Conservation (phyloP, 2,113 vertebrate genomes). For the Barbus barbus region DNA sequence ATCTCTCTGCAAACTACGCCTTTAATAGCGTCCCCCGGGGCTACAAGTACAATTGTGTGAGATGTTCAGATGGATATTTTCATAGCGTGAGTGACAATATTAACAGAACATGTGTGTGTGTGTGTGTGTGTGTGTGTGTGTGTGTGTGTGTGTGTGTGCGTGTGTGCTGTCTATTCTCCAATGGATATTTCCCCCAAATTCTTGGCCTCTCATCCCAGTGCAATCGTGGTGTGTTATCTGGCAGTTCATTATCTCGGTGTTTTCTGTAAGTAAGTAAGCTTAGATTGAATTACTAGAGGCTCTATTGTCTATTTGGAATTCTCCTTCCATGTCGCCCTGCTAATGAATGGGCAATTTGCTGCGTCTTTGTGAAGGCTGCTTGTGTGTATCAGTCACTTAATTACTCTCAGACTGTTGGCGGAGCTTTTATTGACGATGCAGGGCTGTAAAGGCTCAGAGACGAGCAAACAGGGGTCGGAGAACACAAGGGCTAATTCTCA, state of each 20-base stretch:
- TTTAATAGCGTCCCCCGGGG: conserved; percentile 88
- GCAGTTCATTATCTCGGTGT: conserved; percentile 98
- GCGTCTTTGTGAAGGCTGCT: conserved; percentile 93
- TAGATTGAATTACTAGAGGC: conserved; percentile 98
- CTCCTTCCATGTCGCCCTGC: conserved; percentile 85
- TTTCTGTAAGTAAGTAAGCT: conserved; percentile 98
- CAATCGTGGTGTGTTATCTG: conserved; percentile 85
- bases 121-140: conserved; percentile 38
- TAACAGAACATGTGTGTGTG: conserved; percentile 69
- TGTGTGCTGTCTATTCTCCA: conserved; percentile 43
- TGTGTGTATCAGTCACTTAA: conserved; percentile 93
- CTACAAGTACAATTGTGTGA: conserved; percentile 85
- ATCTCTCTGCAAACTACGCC: conserved; percentile 75
- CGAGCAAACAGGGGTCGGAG: conserved; percentile 22
- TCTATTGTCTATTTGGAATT: conserved; percentile 90
- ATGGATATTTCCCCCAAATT: conserved; percentile 49
- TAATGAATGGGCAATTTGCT: conserved; percentile 99
- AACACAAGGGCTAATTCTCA: conserved; percentile 43
- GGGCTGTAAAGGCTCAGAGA: conserved; percentile 71
- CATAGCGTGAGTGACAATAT: conserved; percentile 84
- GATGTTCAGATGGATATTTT: conserved; percentile 87
- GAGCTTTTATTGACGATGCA: conserved; percentile 83
- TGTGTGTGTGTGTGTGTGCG: conserved; percentile 27
- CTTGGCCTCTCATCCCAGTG: conserved; percentile 49
- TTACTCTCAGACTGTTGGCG: conserved; percentile 87